Evolutionary conservation across 1,140 invertebrate species (phyloP), one percentile per base, ranked within the genome.

Genomic region (Drosophila fuyamai): DNA sequence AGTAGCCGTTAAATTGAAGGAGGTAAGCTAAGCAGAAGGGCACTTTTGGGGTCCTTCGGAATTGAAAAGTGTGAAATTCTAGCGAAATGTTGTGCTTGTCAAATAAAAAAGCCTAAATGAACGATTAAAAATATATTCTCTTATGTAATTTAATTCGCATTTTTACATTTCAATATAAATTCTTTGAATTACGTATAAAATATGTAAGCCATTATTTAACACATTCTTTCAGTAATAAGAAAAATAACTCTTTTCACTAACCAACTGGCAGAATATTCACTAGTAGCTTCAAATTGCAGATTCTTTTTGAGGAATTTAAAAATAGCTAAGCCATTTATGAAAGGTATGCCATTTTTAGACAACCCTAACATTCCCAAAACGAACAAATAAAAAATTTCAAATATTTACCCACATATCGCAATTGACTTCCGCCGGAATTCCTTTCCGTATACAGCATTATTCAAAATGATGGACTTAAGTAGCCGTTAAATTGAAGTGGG

Each of bases 1-100:
- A 83, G 72, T 76, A 83, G 47, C 80, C 76, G 60, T 79, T 66
- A 76, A 83, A 82, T 76, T 59, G 65, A 82, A 79, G 60, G 68
- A 51, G 63, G 51, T 65, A 46, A 41, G 32, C 41, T n/a, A 10
- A 62, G 29, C 53, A 61, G 41, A 41, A 43, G 54, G 43, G 43
- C 10, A 5, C 1, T 35, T 14, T 9, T 0, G 4, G 4, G 61
- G 13, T 41, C 7, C 16, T 40, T 14, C 8, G 27, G 6, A 14
- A 9, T 63, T 23, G 16, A 46, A 46, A 57, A 43, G 16, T n/a
- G 8, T 18, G 23, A 14, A 60, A 57, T 36, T 4, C n/a, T 0
- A n/a, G 14, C 7, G 32, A 7, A 53, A 12, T 35, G 9, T 14
- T 35, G 10, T 10, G 48, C 48, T 5, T 36, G 14, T 35, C 46